A percentile compares a stretch with the other conserved stretches of the same genome.
Evolutionary conservation across 2,888 invertebrate species (phyloP).

Genomic region (Synanthedon formicaeformis): DNA sequence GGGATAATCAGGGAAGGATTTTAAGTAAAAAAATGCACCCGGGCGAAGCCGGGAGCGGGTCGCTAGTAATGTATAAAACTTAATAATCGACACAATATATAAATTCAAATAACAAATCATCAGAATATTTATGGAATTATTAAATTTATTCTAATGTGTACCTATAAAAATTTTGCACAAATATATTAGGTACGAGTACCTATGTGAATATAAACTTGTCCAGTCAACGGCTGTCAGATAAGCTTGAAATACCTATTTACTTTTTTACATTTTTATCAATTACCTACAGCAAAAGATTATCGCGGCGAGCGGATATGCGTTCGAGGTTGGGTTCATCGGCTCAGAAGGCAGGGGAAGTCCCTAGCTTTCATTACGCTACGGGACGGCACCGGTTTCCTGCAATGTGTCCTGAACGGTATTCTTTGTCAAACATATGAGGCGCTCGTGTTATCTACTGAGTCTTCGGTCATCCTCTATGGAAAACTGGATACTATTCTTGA

Average conservation of each 20-base stretch:
- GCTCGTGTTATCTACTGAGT: constrained; percentile 88
- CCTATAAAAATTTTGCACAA: too few relatives aligned
- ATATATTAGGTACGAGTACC: too few relatives aligned
- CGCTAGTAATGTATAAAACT: too few relatives aligned
- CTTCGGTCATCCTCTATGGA: constrained; percentile 87
- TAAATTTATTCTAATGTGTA: too few relatives aligned
- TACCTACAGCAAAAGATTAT: constrained; percentile 55
- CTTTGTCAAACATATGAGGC: constrained; percentile 94
- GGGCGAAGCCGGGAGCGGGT: too few relatives aligned
- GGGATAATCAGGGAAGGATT: too few relatives aligned
- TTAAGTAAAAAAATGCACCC: too few relatives aligned
- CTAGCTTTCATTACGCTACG: constrained; percentile 93
- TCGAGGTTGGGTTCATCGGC: constrained; percentile 95
- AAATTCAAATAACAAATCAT: too few relatives aligned
- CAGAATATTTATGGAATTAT: too few relatives aligned
- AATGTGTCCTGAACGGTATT: constrained; percentile 87
- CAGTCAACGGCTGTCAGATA: too few relatives aligned
- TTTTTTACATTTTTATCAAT: background rate
- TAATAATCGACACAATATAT: too few relatives aligned
- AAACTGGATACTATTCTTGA: constrained; percentile 86
- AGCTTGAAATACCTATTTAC: background rate
- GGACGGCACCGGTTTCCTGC: constrained; percentile 96
- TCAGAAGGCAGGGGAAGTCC: constrained; percentile 93
- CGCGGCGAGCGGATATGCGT: constrained; percentile 84
- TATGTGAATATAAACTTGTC: too few relatives aligned